These are phyloP conservation scores for Arctopsyche grandis DNA, from an alignment of 1,140 invertebrate species.

Conservation along the genomic window DNA sequence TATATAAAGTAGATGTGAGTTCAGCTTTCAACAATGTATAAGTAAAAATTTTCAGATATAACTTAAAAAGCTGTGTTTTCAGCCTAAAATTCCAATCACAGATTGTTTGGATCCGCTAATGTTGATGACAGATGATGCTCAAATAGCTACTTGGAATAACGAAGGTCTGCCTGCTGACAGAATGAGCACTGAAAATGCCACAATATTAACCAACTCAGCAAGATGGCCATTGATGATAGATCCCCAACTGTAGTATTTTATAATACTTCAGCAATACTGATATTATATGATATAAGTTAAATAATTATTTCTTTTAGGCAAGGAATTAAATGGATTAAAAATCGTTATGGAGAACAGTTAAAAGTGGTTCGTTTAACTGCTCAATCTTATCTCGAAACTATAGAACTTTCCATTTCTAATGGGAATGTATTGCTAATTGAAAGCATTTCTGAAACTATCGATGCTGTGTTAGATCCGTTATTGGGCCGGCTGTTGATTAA, in stretches of 20 bases:
- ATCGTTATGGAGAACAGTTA: slow-evolving; percentile 76
- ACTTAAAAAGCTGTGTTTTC: slow-evolving; percentile 52
- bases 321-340: slow-evolving; percentile 97
- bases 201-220: slow-evolving; percentile 88
- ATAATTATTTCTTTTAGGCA: slow-evolving; percentile 67
- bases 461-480: slow-evolving; percentile 90
- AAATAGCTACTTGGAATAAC: slow-evolving; percentile 94
- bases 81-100: slow-evolving; percentile 82
- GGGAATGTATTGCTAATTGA: slow-evolving; percentile 85
- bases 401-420: slow-evolving; percentile 82
- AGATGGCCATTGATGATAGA: slow-evolving; percentile 96
- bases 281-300: background rate
- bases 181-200: slow-evolving; percentile 96
- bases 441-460: slow-evolving; percentile 89
- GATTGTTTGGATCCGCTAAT: slow-evolving; percentile 81
- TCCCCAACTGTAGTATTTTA: slow-evolving; percentile 74
- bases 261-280: background rate
- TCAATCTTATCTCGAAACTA: slow-evolving; percentile 84
- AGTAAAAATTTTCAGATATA: too few species aligned
- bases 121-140: slow-evolving; percentile 90
- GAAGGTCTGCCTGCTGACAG: slow-evolving; percentile 90
- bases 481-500: slow-evolving; percentile 90
- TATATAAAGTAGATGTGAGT: slow-evolving; percentile 70
- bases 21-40: background rate
- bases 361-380: slow-evolving; percentile 82